Conservation (phyloP, 2,113 vertebrate species). For the Onychostruthus taczanowskii region DNA sequence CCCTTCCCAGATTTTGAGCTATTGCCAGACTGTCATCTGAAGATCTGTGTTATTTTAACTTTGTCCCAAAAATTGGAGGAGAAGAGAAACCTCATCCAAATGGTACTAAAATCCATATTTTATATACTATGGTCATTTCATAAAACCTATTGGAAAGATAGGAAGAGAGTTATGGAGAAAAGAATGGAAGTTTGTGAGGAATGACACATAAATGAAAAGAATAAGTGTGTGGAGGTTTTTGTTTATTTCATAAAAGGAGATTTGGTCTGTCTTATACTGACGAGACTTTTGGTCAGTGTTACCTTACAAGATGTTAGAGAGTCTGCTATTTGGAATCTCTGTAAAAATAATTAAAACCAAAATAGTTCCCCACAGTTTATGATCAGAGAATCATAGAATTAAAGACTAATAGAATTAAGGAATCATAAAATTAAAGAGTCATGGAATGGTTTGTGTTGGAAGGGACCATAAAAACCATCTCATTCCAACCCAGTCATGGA, state of each 20-base stretch:
- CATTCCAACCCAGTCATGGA: background rate
- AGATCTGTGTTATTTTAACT: background rate
- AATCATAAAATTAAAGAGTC: background rate
- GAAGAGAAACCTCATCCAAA: background rate
- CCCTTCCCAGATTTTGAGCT: background rate
- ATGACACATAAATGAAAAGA: background rate
- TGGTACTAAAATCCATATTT: background rate
- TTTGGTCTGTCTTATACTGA: background rate
- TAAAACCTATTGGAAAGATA: background rate
- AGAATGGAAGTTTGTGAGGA: background rate
- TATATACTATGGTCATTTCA: background rate
- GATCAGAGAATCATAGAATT: background rate
- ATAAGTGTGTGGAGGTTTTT: fast-evolving
- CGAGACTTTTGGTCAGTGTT: background rate
- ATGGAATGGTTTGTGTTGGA: background rate
- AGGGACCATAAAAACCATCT: background rate
- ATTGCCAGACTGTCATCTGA: background rate
- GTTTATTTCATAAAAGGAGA: background rate
- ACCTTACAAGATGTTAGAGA: background rate
- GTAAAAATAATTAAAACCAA: background rate
- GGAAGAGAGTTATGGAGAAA: background rate
- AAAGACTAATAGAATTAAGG: background rate
- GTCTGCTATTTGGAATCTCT: background rate
- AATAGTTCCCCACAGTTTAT: background rate
- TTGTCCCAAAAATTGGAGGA: background rate